Evolutionary conservation across 2,797 vertebrate species (phyloP).

Genomic region (Sternotherus odoratus): DNA sequence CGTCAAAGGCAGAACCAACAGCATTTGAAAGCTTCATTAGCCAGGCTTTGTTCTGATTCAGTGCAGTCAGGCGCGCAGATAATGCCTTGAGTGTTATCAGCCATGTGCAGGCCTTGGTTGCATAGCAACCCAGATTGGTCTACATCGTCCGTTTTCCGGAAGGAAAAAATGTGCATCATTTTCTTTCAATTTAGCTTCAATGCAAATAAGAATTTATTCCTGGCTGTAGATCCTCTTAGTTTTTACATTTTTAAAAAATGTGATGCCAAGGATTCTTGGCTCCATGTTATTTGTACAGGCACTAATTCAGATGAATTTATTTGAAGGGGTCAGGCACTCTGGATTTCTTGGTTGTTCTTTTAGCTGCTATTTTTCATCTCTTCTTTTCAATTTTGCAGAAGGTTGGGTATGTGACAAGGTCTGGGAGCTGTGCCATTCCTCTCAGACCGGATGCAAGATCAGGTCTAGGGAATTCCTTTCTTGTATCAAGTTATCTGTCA

Average conservation of each 20-base stretch:
- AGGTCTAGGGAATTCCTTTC: not conserved
- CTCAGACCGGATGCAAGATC: not conserved
- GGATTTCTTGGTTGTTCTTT: not conserved
- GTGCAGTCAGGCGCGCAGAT: slow-evolving; percentile 84
- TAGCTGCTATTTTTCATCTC: not conserved
- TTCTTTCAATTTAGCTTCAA: slow-evolving; percentile 69
- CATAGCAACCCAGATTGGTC: slow-evolving; percentile 91
- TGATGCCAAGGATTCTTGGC: not conserved
- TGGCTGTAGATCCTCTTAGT: not conserved
- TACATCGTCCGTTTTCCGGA: slow-evolving; percentile 48
- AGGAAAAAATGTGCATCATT: slow-evolving; percentile 66
- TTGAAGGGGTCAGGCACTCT: not conserved
- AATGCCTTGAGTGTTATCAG: slow-evolving; percentile 91
- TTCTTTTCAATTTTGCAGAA: not conserved
- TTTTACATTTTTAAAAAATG: not conserved
- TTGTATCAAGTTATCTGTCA: fast-evolving
- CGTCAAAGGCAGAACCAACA: slow-evolving; percentile 50
- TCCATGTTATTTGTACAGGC: fast-evolving
- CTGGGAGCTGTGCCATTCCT: not conserved
- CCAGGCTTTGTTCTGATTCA: slow-evolving; percentile 76
- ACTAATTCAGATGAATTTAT: not conserved
- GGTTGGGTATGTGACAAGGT: not conserved
- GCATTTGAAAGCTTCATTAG: slow-evolving; percentile 71
- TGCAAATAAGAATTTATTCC: slow-evolving; percentile 62
- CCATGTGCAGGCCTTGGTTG: slow-evolving; percentile 90